phyloP scores from a whole-genome alignment of 2,888 invertebrate genomes.

The Rambutsinella grinnellia region DNA sequence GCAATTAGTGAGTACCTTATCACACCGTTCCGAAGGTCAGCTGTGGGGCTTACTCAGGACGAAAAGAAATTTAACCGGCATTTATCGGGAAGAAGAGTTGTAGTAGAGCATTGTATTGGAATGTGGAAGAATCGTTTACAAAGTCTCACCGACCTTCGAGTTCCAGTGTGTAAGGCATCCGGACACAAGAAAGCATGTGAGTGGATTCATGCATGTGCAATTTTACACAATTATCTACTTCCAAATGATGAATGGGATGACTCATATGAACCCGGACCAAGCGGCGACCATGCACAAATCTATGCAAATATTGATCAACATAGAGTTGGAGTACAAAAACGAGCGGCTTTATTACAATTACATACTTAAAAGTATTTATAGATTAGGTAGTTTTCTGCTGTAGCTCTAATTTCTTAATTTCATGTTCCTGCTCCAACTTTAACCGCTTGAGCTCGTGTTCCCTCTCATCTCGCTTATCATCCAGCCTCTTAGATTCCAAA shows the following conservation, averaged over 20 bases:
- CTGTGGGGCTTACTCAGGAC: neutral
- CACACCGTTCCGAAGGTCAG: conserved; percentile 27
- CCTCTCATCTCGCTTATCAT: no score
- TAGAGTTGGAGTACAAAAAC: neutral
- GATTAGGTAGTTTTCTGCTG: no score
- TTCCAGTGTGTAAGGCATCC: neutral
- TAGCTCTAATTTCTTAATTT: no score
- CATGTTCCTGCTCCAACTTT: no score
- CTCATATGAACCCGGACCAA: no score
- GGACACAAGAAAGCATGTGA: conserved; percentile 35
- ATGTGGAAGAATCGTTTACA: conserved; percentile 15
- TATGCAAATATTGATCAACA: no score
- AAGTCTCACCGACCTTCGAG: conserved; percentile 6
- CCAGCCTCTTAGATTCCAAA: no score
- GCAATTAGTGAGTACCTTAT: neutral
- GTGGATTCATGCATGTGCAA: conserved; percentile 29
- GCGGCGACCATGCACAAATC: no score
- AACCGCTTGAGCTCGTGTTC: no score
- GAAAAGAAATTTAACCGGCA: conserved; percentile 14
- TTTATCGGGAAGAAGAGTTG: conserved; percentile 34
- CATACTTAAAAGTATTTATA: no score
- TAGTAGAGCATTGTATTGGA: conserved; percentile 24
- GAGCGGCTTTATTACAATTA: no score
- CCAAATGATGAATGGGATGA: neutral
- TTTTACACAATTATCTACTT: conserved; percentile 21